Evolutionary conservation across 2,888 invertebrate genomes (phyloP).

Genomic region (Carpatolechia fugitivella): DNA sequence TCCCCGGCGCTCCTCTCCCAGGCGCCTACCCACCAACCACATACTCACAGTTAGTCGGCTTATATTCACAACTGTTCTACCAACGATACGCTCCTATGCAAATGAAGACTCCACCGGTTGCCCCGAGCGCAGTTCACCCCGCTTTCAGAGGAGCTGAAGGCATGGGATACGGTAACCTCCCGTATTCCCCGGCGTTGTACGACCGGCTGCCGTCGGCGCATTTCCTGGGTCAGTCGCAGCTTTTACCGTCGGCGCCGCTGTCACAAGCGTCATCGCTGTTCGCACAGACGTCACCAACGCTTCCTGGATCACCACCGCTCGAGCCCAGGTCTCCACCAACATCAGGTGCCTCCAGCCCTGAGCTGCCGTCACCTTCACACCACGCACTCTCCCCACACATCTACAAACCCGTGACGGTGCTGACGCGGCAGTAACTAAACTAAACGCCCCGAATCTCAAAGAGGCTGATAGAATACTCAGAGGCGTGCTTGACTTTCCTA

Average conservation of each 20-base stretch:
- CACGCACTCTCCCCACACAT: constrained; percentile 69
- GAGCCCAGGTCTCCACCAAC: constrained; percentile 56
- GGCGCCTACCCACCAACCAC: constrained; percentile 79
- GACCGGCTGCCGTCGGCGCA: constrained; percentile 49
- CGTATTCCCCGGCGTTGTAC: constrained; percentile 61
- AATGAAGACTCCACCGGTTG: constrained; percentile 71
- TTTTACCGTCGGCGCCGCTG: constrained; percentile 45
- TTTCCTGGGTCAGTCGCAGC: constrained; percentile 29
- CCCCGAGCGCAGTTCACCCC: constrained; percentile 75
- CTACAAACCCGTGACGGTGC: constrained; percentile 78
- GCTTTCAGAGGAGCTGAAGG: constrained; percentile 66
- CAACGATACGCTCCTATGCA: constrained; percentile 82
- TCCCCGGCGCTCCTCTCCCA: constrained; percentile 81
- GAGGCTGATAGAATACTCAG: constrained; percentile 39
- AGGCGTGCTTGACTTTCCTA: constrained; percentile 43
- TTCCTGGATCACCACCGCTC: constrained; percentile 67
- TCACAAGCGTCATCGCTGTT: constrained; percentile 45
- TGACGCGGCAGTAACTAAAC: constrained; percentile 70
- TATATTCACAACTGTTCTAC: constrained; percentile 83
- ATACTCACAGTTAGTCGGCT: constrained; percentile 77
- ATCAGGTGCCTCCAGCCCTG: constrained; percentile 64
- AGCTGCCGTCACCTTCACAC: constrained; percentile 60
- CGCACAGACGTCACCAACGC: constrained; percentile 45
- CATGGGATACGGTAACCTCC: constrained; percentile 59
- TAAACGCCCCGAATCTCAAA: constrained; percentile 27